Base-by-base conservation (phyloP, 2,888 invertebrate species). In the Timema podura region DNA sequence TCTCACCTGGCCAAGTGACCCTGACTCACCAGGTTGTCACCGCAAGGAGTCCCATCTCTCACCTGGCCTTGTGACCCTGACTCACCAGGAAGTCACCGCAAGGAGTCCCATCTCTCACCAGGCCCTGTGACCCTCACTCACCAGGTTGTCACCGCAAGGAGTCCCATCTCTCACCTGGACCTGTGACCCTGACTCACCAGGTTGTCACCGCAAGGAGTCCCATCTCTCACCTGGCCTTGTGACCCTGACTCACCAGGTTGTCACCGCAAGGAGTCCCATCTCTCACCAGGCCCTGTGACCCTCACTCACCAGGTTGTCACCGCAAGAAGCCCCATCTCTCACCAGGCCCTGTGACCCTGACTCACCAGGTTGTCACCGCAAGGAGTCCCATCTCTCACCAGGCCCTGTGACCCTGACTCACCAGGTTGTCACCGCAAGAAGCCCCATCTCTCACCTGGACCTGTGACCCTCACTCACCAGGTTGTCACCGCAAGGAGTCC, bases 191-290 rank as follows among this genome's bases (percentile, higher is more conserved):
- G 49, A 73, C 78, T 80, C 80, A 86, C 92, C 82, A 92, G 87
- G 83, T 93, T 91, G 79, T 93, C 91, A 9, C 95, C 96, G 82
- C 98, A 98, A 57, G 93, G 92, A 15, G 97, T 96, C 44, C 98
- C 98, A 82, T 98, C 96, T 76, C 89, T 87, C 70, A 97, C 96
- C 77, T 98, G 3, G 30, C 30, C 30, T 3, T 30, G 30, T 30
- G 85, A 3, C 96, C 97, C 79, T 49, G 49, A 73, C 78, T 80
- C 80, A 86, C 92, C 82, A 92, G 87, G 83, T 93, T 91, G 79
- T 93, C 91, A 9, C 95, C 95, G 82, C 98, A 98, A 57, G 93
- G 92, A 15, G 97, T 96, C 44, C 98, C 98, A 82, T 98, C 96
- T 76, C 89, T 87, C 70, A 97, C 96, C 77, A 98, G 85, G 3